phyloP scores from a whole-genome alignment of 2,888 invertebrate genomes.

The Callimorpha dominula region DNA sequence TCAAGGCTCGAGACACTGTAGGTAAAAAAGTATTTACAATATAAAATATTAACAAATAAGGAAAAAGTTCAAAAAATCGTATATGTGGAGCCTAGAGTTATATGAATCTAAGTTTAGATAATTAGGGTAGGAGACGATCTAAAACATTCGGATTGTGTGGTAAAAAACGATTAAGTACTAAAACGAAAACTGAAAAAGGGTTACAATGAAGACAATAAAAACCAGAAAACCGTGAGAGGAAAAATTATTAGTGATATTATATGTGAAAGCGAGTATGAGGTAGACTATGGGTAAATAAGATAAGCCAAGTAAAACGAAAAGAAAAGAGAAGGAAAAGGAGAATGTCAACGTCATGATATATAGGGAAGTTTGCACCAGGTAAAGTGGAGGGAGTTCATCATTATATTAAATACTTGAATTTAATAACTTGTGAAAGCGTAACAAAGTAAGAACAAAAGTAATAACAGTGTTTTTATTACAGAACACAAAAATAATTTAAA shows the following conservation, averaged over 20 bases:
- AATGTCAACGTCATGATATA: not conserved
- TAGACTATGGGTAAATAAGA: no score
- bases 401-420: not conserved
- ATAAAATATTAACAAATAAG: not conserved
- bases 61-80: not conserved
- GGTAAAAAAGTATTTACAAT: not conserved
- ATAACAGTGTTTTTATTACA: not conserved
- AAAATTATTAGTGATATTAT: not conserved
- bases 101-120: not conserved
- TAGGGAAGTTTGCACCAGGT: not conserved
- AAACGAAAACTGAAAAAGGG: not conserved
- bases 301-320: not conserved
- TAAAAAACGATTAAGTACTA: not conserved
- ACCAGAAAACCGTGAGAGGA: not conserved
- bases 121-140: not conserved
- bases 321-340: not conserved
- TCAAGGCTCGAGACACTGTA: not conserved
- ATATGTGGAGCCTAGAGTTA: not conserved
- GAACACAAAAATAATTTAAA: not conserved
- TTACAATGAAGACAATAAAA: not conserved
- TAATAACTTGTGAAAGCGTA: slow-evolving; percentile 18
- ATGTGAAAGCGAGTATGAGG: no score
- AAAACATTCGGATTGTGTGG: not conserved
- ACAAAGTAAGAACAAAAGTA: slow-evolving; percentile 19
- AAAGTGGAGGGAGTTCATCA: not conserved